A percentile compares a stretch with the other conserved stretches of the same genome.
Evolutionary conservation across 2,113 vertebrate species (phyloP).

Genomic region (Carassius auratus): DNA sequence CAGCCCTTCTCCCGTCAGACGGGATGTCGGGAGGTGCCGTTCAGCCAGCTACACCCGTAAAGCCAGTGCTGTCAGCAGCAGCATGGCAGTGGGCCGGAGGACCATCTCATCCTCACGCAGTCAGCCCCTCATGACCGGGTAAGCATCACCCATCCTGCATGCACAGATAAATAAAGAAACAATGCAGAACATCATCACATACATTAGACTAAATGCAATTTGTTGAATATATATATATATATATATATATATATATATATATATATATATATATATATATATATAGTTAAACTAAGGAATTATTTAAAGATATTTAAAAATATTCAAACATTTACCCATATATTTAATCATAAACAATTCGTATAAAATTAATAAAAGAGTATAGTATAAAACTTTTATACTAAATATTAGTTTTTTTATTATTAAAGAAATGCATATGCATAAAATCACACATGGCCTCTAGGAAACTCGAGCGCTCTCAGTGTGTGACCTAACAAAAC

Average conservation of each 20-base stretch:
- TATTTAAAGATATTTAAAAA: no score
- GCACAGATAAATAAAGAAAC: not conserved
- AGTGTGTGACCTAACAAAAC: not conserved
- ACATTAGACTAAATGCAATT: not conserved
- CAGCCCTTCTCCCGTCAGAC: constrained; percentile 74
- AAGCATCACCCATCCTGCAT: constrained; percentile 42
- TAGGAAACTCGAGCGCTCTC: not conserved
- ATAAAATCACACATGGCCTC: constrained; percentile 9
- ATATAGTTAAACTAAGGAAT: no score
- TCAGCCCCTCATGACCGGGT: constrained; percentile 69
- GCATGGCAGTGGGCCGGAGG: constrained; percentile 67
- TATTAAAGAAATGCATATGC: no score
- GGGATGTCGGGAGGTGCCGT: constrained; percentile 61
- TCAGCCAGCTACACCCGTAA: constrained; percentile 66
- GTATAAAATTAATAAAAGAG: no score
- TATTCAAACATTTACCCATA: no score
- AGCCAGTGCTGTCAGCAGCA: constrained; percentile 52
- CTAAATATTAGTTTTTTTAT: no score
- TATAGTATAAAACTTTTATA: no score
- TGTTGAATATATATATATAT: not conserved
- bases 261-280: no score
- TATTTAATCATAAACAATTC: no score
- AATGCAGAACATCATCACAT: not conserved
- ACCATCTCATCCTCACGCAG: constrained; percentile 67
- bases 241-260: no score